These are phyloP conservation scores for Anguilla rostrata DNA, from an alignment of 2,113 vertebrate genomes.

Conservation along the genomic window DNA sequence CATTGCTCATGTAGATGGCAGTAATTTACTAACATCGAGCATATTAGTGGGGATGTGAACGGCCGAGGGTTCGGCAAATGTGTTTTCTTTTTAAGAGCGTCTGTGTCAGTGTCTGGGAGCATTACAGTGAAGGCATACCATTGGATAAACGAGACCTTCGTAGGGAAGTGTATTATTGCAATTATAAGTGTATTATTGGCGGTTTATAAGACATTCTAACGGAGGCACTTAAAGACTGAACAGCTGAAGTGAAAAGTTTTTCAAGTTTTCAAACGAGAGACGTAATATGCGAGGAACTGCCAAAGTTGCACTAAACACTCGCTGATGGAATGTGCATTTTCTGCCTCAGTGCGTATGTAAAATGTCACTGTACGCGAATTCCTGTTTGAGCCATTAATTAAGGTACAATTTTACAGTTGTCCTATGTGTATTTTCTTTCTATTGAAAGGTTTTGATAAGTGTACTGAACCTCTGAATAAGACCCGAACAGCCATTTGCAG, in stretches of 20 bases:
- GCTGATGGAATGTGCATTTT: not conserved
- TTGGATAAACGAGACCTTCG: not conserved
- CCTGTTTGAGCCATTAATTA: not conserved
- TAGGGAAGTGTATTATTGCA: not conserved
- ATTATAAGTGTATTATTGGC: too few relatives aligned
- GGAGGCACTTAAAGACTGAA: not conserved
- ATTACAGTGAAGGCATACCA: not conserved
- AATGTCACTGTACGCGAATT: not conserved
- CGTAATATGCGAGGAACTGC: not conserved
- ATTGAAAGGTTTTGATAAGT: not conserved
- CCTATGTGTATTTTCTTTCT: too few relatives aligned
- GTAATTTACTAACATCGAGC: not conserved
- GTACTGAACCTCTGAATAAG: not conserved
- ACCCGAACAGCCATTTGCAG: not conserved
- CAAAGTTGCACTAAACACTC: not conserved
- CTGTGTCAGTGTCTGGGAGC: not conserved
- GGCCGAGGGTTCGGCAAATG: not conserved
- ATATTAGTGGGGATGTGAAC: not conserved
- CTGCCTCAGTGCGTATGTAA: not conserved
- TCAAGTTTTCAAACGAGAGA: not conserved
- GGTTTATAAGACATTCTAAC: not conserved
- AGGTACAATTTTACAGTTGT: not conserved
- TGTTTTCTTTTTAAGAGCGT: not conserved
- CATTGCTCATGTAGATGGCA: not conserved
- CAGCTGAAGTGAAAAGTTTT: not conserved